Base-by-base conservation (phyloP, 1,140 invertebrate genomes). In the Periplaneta americana region DNA sequence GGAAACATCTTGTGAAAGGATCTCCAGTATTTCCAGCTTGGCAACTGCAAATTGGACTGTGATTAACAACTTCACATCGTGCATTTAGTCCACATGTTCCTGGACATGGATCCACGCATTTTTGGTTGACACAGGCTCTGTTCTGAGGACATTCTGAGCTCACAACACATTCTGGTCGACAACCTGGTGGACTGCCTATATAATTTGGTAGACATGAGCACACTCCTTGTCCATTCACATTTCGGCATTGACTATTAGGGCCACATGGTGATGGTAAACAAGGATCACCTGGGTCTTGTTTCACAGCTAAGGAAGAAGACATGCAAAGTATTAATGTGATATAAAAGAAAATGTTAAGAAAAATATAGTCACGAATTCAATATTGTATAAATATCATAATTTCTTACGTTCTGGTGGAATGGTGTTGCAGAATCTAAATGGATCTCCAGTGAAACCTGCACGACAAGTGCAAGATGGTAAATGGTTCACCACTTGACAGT, bases 71-170 rank as follows among this genome's bases (percentile, higher is more conserved):
- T 84, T 91, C 89, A 85, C 95, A 96, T 76, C 92, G 90, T 0
- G 94, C 92, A 85, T 93, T 92, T 15, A 91, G 87, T 13, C 95
- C 95, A 87, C 96, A 97, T 18, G 92, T 91, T 80, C 94, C 94
- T 18, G 91, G 90, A 83, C 95, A 96, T n/a, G 95, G 95, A 86
- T 96, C 92, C 39, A 91, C 89, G 85, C 95, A 96, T 88, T 94
- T 95, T 85, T 95, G 91, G 87, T 94, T 93, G 31, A 95, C 90
- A 85, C 95, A 96, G 1, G 94, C 93, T 85, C 92, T 91, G 82
- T 91, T 91, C 17, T 89, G 86, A 74, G 92, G 88, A 88, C 95
- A 94, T 87, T 96, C 94, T 17, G 93, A 92, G 86, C 93, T 95
- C 9, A 94, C 91, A 76, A 94, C 90, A 87, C 94, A 96, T 86